Percentiles rank a stretch among this genome's conserved stretches.
phyloP scores from a whole-genome alignment of 2,797 vertebrate genomes.

The Myotis daubentonii region DNA sequence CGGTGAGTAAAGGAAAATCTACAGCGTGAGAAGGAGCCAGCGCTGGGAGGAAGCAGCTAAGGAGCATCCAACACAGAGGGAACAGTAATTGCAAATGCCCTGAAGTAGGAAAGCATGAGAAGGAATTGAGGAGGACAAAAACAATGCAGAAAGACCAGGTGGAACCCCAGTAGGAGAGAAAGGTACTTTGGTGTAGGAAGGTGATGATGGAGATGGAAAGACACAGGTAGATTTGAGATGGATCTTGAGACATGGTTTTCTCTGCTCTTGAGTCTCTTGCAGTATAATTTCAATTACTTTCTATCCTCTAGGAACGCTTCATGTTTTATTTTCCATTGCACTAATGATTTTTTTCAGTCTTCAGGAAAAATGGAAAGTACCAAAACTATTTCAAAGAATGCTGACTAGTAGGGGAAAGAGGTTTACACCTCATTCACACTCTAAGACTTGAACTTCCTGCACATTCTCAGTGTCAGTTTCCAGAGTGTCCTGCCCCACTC shows the following conservation, averaged over 20 bases:
- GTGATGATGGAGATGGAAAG: not conserved
- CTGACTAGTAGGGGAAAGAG: not conserved
- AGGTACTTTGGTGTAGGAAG: not conserved
- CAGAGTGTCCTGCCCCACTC: not conserved
- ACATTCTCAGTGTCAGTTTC: not conserved
- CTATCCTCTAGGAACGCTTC: not conserved
- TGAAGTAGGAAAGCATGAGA: not conserved
- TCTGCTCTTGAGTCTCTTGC: not conserved
- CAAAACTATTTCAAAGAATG: conserved; percentile 12
- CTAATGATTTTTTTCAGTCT: not conserved
- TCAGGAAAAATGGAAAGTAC: not conserved
- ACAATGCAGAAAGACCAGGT: not conserved
- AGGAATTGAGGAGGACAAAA: not conserved
- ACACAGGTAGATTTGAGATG: not conserved
- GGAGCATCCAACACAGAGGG: not conserved
- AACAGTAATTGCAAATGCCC: not conserved
- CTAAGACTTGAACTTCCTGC: not conserved
- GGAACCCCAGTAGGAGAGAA: not conserved
- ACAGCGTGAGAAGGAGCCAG: not conserved
- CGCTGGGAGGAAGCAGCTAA: not conserved
- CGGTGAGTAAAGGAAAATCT: not conserved
- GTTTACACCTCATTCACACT: not conserved
- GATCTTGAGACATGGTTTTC: not conserved
- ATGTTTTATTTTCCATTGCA: not conserved
- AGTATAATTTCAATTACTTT: not conserved